phyloP scores from a whole-genome alignment of 2,113 vertebrate species.

The Larimichthys polyactis region DNA sequence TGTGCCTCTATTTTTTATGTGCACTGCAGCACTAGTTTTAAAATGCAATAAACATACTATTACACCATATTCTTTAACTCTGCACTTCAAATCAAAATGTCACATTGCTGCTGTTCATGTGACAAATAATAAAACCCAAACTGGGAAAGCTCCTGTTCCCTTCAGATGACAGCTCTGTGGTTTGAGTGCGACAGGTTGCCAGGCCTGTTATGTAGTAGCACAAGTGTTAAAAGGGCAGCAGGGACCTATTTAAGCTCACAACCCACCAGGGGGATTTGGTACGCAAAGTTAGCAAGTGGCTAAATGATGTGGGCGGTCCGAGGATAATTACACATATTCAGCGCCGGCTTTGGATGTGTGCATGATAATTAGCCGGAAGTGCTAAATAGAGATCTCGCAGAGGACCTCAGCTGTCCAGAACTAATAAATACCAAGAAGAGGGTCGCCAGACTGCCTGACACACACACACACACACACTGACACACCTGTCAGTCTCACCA shows the following conservation, averaged over 20 bases:
- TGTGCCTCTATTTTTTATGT: background rate
- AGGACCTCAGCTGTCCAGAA: conserved; percentile 81
- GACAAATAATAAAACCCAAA: conserved; percentile 49
- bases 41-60: background rate
- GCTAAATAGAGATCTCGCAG: conserved; percentile 82
- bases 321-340: conserved; percentile 70
- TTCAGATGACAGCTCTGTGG: conserved; percentile 60
- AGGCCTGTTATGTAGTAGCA: conserved; percentile 68
- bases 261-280: conserved; percentile 67
- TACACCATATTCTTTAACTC: background rate
- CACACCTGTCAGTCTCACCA: conserved; percentile 76
- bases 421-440: conserved; percentile 80
- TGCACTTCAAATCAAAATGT: conserved; percentile 12
- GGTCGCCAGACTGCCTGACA: conserved; percentile 54
- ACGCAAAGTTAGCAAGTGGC: conserved; percentile 63
- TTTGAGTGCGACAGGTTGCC: conserved; percentile 54
- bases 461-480: conserved; percentile 52
- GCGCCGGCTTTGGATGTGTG: conserved; percentile 51
- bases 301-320: conserved; percentile 67
- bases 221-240: conserved; percentile 80
- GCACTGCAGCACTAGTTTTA: background rate
- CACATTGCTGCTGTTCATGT: conserved; percentile 35
- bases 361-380: conserved; percentile 77
- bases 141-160: conserved; percentile 40
- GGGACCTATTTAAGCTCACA: conserved; percentile 78